Evolutionary conservation across 2,797 vertebrate species (phyloP).

Genomic region (Catharus ustulatus): DNA sequence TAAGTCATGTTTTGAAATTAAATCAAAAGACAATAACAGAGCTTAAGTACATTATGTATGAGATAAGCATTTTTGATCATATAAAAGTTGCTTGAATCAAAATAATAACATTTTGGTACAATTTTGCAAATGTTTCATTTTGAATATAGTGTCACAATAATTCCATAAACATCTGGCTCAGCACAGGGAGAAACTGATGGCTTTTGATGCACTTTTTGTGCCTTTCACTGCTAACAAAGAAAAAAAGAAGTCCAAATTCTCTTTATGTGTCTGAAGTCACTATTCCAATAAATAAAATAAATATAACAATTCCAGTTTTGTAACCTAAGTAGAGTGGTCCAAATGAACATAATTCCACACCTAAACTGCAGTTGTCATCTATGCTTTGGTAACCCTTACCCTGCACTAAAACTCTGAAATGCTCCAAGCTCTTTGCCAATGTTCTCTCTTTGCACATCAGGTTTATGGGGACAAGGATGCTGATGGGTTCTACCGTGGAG

Average conservation of each 20-base stretch:
- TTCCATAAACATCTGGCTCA: background rate
- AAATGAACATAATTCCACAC: background rate
- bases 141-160: background rate
- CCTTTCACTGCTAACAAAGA: background rate
- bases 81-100: background rate
- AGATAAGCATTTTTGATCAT: background rate
- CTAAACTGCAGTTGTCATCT: background rate
- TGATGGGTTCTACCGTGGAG: slow-evolving; percentile 94
- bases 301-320: background rate
- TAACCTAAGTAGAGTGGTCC: background rate
- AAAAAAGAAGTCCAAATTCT: background rate
- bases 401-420: background rate
- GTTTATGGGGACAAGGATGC: slow-evolving; percentile 95
- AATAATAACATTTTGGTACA: background rate
- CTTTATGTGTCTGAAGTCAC: background rate
- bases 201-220: background rate
- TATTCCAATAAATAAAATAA: background rate
- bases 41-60: background rate
- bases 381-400: background rate
- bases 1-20: too few species aligned
- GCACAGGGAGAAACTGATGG: background rate
- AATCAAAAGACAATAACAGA: background rate
- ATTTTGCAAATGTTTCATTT: background rate
- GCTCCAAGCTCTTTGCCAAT: background rate
- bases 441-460: slow-evolving; percentile 59